A percentile compares a stretch with the other conserved stretches of the same genome.
These are phyloP conservation scores for Cyprinodon tularosa DNA, from an alignment of 2,113 vertebrate genomes.

Conservation along the genomic window DNA sequence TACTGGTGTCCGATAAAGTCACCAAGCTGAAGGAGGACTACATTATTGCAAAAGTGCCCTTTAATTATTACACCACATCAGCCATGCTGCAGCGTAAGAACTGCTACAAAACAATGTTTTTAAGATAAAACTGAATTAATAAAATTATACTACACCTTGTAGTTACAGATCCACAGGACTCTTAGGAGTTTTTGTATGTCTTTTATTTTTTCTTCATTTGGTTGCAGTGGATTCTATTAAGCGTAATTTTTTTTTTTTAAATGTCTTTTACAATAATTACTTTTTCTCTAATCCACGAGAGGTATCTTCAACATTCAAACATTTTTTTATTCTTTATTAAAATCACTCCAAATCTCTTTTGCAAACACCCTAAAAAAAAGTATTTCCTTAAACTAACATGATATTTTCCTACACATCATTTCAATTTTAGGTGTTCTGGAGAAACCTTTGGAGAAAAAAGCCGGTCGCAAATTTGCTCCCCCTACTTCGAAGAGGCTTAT, in stretches of 20 bases:
- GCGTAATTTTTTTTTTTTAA: too few species aligned
- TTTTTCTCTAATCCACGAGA: background rate
- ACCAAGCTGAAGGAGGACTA: conserved; percentile 76
- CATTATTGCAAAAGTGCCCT: conserved; percentile 73
- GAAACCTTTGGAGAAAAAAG: conserved; percentile 84
- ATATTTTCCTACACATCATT: background rate
- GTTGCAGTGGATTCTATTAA: background rate
- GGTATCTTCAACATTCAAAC: background rate
- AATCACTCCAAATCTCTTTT: background rate
- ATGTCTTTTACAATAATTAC: background rate
- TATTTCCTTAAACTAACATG: background rate
- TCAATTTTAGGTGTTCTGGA: conserved; percentile 77
- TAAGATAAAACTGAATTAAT: too few species aligned
- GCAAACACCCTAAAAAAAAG: background rate
- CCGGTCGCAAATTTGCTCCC: conserved; percentile 80
- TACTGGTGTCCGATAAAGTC: conserved; percentile 76
- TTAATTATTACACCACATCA: conserved; percentile 77
- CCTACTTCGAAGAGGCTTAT: conserved; percentile 82
- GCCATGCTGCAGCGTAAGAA: conserved; percentile 70
- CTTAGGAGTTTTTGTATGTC: background rate
- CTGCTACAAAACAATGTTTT: background rate
- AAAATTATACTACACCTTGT: too few species aligned
- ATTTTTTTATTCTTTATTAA: background rate
- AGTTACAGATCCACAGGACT: background rate
- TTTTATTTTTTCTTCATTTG: background rate